Evolutionary conservation across 1,140 invertebrate species (phyloP), one percentile per base, ranked within the genome.

Genomic region (Euwallacea fornicatus): DNA sequence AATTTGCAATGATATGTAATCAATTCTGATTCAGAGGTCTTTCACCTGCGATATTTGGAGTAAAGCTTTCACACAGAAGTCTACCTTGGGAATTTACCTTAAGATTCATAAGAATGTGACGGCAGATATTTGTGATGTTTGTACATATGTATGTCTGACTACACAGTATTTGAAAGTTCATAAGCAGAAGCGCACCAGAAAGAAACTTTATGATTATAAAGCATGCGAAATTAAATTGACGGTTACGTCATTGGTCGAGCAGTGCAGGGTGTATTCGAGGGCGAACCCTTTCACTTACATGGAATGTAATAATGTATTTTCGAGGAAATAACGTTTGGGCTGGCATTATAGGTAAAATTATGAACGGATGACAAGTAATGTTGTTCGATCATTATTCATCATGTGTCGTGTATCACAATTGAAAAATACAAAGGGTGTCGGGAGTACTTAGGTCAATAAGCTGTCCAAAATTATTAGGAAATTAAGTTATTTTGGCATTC

Each of bases 31-130:
- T 88, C 88, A 0, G 88, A 90, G 73, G 81, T 86, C 66, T 89
- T 89, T 0, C 90, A 89, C 75, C 7, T 76, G 76, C 59, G 86
- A 88, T 47, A 68, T 76, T 82, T 84, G 2, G 86, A 85, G 0
- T 82, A 78, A 42, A 66, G 58, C 11, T 80, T 80, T 47, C 58
- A 67, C 3, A 76, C 65, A 6, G 76, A 78, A 42, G 76, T 73
- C 7, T 76, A 73, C n/a, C 73, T 80, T 42, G 75, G 62, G 4
- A n/a, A 69, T 74, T 4, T 80, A 80, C 66, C 85, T 90, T 71
- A 81, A 90, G 72, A 90, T 88, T 11, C 91, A 93, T 75, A 92
- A 91, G 0, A 88, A 88, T 0, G 88, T 90, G 73, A 80, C 86
- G 64, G 89, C 89, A 0, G 90, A 89, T 74, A 81, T 85, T 56